phyloP scores from a whole-genome alignment of 2,797 vertebrate species.

The Scolopax rusticola region DNA sequence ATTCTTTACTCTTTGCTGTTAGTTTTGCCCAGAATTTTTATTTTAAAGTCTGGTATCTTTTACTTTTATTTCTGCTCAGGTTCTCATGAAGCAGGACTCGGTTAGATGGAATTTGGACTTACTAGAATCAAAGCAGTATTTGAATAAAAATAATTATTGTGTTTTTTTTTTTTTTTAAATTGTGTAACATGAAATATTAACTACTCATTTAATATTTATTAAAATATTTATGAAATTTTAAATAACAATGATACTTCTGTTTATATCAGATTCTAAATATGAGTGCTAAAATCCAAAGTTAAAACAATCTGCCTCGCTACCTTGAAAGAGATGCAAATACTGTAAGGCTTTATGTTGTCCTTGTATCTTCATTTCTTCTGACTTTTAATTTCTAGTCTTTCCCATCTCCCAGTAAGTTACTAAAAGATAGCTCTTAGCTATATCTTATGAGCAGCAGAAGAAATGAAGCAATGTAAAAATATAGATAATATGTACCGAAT shows the following conservation, averaged over 20 bases:
- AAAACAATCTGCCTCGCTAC: background rate
- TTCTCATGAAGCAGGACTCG: background rate
- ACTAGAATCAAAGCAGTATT: background rate
- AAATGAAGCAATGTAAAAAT: background rate
- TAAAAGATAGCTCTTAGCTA: background rate
- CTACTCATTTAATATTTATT: background rate
- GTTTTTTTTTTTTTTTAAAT: background rate
- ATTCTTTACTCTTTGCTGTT: background rate
- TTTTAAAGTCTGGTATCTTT: background rate
- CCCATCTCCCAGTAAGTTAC: conserved; percentile 16
- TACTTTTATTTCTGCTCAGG: background rate
- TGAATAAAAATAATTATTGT: background rate
- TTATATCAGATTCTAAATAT: background rate
- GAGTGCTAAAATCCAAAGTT: background rate
- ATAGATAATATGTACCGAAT: background rate
- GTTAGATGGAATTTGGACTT: background rate
- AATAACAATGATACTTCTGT: background rate
- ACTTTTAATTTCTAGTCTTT: background rate
- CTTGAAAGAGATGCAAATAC: background rate
- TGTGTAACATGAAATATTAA: background rate
- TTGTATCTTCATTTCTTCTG: conserved; percentile 19
- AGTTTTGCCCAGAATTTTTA: background rate
- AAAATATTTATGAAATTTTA: background rate
- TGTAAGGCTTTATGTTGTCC: background rate
- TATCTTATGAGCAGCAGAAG: background rate